Conservation (phyloP, 2,113 vertebrate genomes). For the Lepus americanus region DNA sequence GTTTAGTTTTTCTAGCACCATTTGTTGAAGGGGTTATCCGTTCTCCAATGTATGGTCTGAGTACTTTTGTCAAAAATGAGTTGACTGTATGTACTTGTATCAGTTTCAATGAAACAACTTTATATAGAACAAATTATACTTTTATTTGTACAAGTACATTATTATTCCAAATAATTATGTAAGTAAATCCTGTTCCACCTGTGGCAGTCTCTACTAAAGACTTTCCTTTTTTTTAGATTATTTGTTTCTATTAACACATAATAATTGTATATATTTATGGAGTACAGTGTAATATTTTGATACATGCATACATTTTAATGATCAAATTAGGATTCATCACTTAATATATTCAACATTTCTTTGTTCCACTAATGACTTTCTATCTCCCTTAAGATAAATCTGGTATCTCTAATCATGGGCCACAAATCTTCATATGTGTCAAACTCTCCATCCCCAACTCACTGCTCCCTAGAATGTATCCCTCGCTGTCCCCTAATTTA, state of each 20-base stretch:
- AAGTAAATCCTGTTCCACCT: not conserved
- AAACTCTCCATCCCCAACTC: not conserved
- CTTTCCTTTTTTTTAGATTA: no score
- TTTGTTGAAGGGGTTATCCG: no score
- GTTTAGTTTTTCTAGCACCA: not conserved
- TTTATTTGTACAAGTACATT: not conserved
- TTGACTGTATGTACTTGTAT: no score
- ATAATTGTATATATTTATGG: no score
- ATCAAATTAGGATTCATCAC: no score
- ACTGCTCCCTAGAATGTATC: not conserved
- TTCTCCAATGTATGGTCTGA: no score
- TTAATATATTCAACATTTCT: no score
- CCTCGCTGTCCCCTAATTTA: not conserved
- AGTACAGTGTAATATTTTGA: no score
- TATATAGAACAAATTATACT: constrained; percentile 4
- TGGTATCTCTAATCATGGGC: not conserved
- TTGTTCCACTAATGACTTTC: not conserved
- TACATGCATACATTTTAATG: no score
- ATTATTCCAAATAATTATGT: not conserved
- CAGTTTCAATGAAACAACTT: not conserved
- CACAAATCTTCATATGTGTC: not conserved
- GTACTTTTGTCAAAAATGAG: no score
- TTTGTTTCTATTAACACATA: no score
- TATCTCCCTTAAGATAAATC: not conserved
- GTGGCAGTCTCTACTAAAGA: not conserved